Evolutionary conservation across 1,140 invertebrate genomes (phyloP).

Genomic region (Papilio helenus): DNA sequence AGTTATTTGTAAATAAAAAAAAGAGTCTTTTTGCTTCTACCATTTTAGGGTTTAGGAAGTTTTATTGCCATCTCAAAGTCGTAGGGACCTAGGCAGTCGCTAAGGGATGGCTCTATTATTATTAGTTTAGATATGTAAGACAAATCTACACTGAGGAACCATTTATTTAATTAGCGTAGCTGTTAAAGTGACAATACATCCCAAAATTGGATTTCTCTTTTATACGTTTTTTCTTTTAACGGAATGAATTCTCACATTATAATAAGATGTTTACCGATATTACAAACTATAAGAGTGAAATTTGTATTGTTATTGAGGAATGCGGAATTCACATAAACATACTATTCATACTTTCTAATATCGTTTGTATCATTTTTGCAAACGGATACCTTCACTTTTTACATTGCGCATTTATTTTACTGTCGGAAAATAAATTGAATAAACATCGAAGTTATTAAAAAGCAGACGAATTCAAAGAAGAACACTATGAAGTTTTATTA

Average conservation of each 20-base stretch:
- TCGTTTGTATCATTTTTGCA: background rate
- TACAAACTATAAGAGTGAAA: background rate
- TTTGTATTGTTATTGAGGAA: conserved; percentile 13
- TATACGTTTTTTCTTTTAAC: background rate
- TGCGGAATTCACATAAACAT: conserved; percentile 14
- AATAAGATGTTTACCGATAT: background rate
- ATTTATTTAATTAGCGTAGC: too few relatives aligned
- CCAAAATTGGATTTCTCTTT: background rate
- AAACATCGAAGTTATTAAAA: conserved; percentile 10
- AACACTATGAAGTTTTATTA: conserved; percentile 39
- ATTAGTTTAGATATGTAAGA: too few relatives aligned
- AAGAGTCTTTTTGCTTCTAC: too few relatives aligned
- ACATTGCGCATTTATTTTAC: background rate
- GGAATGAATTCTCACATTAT: background rate
- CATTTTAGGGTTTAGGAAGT: too few relatives aligned
- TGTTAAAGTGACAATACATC: too few relatives aligned
- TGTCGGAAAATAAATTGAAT: background rate
- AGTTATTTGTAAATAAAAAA: too few relatives aligned
- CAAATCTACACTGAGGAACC: too few relatives aligned
- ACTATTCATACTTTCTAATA: conserved; percentile 12
- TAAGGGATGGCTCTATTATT: too few relatives aligned
- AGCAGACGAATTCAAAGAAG: conserved; percentile 22
- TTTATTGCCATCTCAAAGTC: too few relatives aligned
- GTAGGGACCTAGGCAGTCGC: too few relatives aligned
- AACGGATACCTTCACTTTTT: conserved; percentile 1